phyloP scores from a whole-genome alignment of 2,888 invertebrate species.

The Pandemis heparana region DNA sequence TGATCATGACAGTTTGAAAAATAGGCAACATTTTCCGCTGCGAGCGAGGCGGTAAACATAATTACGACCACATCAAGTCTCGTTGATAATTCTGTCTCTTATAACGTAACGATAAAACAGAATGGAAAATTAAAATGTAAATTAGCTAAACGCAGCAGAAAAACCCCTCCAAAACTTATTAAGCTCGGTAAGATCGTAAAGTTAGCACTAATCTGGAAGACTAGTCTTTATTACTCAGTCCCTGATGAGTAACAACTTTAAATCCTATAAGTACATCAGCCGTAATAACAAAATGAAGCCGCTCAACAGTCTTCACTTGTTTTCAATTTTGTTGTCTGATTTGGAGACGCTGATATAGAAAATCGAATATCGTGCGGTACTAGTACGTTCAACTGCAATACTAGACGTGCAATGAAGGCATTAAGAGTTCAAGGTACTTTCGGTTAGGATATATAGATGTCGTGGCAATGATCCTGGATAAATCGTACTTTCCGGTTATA shows the following conservation, averaged over 20 bases:
- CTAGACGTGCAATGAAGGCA: not conserved
- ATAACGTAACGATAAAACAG: too few species aligned
- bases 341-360: constrained; percentile 8
- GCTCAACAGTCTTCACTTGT: not conserved
- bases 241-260: not conserved
- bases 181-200: not conserved
- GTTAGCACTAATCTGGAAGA: not conserved
- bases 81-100: not conserved
- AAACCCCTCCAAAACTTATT: constrained; percentile 15
- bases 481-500: too few species aligned
- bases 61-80: not conserved
- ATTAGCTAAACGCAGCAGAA: not conserved
- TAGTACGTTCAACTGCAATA: not conserved
- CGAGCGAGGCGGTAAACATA: not conserved
- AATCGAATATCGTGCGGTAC: not conserved
- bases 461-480: too few species aligned
- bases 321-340: not conserved
- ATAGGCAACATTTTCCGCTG: not conserved
- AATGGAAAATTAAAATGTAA: not conserved
- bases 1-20: not conserved
- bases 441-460: too few species aligned
- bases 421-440: not conserved
- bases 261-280: not conserved
- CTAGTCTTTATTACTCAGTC: not conserved
- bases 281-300: not conserved